Evolutionary conservation across 2,113 vertebrate species (phyloP).

Genomic region (Acrocephalus arundinaceus): DNA sequence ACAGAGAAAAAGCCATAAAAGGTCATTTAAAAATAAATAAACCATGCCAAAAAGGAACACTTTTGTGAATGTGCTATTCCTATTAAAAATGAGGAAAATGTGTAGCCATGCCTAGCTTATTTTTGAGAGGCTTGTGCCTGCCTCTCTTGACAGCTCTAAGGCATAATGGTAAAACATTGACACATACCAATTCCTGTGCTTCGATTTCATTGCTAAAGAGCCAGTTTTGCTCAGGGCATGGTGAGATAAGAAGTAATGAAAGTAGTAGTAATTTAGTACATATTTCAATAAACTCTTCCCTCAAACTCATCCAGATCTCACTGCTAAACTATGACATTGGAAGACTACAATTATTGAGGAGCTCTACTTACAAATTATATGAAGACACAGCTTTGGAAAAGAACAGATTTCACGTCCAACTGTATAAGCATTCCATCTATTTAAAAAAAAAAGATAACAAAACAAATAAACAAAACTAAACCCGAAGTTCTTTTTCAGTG

Average conservation of each 20-base stretch:
- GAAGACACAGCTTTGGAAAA: background rate
- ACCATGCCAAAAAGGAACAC: background rate
- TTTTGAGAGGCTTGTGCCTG: background rate
- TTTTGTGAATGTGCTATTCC: background rate
- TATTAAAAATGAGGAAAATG: background rate
- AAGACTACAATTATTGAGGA: background rate
- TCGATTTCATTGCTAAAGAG: slow-evolving; percentile 22
- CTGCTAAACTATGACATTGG: background rate
- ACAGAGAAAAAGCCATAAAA: background rate
- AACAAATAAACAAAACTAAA: background rate
- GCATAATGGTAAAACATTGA: slow-evolving; percentile 11
- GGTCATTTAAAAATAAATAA: background rate
- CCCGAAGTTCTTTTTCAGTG: background rate
- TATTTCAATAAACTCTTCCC: slow-evolving; percentile 33
- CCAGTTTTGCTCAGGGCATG: background rate
- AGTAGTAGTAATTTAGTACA: background rate
- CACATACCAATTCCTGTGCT: background rate
- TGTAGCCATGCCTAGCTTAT: background rate
- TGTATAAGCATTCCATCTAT: background rate
- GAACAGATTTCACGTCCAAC: accelerated
- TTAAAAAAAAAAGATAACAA: background rate
- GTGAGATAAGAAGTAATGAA: slow-evolving; percentile 34
- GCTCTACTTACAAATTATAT: background rate
- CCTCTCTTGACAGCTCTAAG: background rate
- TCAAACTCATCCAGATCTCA: background rate